Conservation (phyloP, 1,140 invertebrate species). For the Ceratina australensis region DNA sequence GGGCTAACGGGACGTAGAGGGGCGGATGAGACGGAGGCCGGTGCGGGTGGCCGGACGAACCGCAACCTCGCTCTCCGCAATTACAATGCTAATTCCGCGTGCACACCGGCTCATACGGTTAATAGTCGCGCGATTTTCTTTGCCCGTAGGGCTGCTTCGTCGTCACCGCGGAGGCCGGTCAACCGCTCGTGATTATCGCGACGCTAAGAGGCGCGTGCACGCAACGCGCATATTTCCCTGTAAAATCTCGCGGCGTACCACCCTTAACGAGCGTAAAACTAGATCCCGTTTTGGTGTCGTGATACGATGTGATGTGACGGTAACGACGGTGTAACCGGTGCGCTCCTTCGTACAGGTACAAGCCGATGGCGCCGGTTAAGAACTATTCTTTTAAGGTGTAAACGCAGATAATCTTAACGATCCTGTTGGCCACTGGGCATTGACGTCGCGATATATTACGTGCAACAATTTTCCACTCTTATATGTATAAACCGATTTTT, state of each 20-base stretch:
- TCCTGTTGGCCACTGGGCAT: background rate
- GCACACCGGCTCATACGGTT: conserved; percentile 47
- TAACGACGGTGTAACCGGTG: conserved; percentile 9
- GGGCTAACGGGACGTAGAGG: background rate
- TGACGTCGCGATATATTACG: background rate
- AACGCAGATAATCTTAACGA: background rate
- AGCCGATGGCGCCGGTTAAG: background rate
- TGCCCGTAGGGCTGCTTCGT: conserved; percentile 19
- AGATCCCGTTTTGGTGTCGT: background rate
- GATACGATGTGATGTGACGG: background rate
- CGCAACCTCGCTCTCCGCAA: conserved; percentile 53
- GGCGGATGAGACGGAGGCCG: conserved; percentile 5
- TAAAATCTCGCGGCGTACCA: conserved; percentile 8
- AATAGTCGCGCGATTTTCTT: conserved; percentile 58
- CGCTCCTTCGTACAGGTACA: background rate
- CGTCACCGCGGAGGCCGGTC: too few species aligned
- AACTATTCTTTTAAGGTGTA: background rate
- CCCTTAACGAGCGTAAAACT: conserved; percentile 37
- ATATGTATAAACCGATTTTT: too few species aligned
- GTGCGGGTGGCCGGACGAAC: conserved; percentile 41
- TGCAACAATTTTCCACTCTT: too few species aligned
- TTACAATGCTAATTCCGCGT: conserved; percentile 66
- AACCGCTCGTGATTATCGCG: conserved; percentile 34
- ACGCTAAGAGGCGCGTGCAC: background rate
- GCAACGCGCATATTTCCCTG: background rate